These are phyloP conservation scores for Orthochromis indermauri DNA, from an alignment of 2,113 vertebrate genomes.

Conservation along the genomic window DNA sequence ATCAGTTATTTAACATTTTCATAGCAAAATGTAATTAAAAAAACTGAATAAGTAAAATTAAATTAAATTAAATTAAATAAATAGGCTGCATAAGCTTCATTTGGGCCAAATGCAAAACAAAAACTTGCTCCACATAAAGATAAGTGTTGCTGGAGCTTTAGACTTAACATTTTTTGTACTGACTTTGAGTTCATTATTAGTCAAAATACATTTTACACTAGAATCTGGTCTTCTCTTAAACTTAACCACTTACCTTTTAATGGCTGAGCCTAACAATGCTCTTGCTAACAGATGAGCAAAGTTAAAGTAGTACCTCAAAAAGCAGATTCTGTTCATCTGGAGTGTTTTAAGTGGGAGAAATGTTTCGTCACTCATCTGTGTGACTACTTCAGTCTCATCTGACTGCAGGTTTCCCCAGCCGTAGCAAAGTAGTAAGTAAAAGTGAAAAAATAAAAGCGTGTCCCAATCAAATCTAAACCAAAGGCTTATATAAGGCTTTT, in stretches of 20 bases:
- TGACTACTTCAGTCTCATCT: neutral
- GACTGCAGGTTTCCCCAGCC: neutral
- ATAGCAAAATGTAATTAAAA: neutral
- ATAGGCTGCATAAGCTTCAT: neutral
- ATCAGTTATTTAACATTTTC: neutral
- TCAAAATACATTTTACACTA: neutral
- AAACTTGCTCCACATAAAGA: neutral
- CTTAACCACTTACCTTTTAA: neutral
- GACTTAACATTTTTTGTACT: neutral
- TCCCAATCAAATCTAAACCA: neutral
- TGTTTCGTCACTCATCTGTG: neutral
- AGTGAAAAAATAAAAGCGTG: neutral
- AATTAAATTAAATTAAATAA: neutral
- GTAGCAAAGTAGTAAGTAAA: neutral
- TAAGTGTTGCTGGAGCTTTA: neutral
- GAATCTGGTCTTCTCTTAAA: neutral
- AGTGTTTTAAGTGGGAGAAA: neutral
- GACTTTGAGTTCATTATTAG: neutral
- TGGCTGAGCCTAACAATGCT: neutral
- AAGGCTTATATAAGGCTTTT: rapidly evolving
- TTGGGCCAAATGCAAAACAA: neutral
- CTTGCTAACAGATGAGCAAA: neutral
- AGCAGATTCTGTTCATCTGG: neutral
- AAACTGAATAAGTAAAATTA: neutral
- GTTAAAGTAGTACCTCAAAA: neutral